A percentile compares a stretch with the other conserved stretches of the same genome.
phyloP scores from a whole-genome alignment of 2,113 vertebrate species.

The Chascanopsetta lugubris region DNA sequence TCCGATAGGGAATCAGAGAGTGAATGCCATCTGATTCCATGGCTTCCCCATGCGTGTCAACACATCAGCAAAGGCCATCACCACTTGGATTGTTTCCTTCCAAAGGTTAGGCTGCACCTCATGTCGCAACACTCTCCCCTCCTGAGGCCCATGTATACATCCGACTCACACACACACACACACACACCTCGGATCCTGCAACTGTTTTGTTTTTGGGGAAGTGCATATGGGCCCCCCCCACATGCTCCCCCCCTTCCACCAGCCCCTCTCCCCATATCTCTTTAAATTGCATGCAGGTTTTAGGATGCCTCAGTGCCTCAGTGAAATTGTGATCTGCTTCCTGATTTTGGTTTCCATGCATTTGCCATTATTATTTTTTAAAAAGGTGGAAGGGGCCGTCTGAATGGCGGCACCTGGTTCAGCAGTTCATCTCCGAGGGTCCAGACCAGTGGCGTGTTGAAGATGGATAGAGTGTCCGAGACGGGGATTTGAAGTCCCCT shows the following conservation, averaged over 20 bases:
- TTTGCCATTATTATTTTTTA: slow-evolving; percentile 75
- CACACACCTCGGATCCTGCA: slow-evolving; percentile 55
- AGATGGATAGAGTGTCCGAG: slow-evolving; percentile 72
- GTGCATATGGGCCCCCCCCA: slow-evolving; percentile 34
- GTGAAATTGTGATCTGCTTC: slow-evolving; percentile 75
- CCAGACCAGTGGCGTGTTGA: slow-evolving; percentile 75
- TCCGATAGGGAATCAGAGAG: slow-evolving; percentile 70
- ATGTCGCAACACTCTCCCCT: slow-evolving; percentile 56
- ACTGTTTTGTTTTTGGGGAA: slow-evolving; percentile 72
- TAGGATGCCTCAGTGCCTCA: slow-evolving; percentile 76
- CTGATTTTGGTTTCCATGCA: slow-evolving; percentile 72
- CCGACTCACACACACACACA: slow-evolving; percentile 35
- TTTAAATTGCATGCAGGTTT: slow-evolving; percentile 76
- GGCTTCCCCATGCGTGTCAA: slow-evolving; percentile 80
- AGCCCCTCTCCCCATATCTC: slow-evolving; percentile 55
- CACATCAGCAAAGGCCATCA: slow-evolving; percentile 79
- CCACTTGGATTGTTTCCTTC: slow-evolving; percentile 72
- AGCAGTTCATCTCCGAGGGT: slow-evolving; percentile 67
- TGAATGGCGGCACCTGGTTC: slow-evolving; percentile 68
- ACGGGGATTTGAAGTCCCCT: slow-evolving; percentile 64
- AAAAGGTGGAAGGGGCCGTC: slow-evolving; percentile 43
- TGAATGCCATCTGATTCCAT: slow-evolving; percentile 81
- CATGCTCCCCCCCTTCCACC: slow-evolving; percentile 31
- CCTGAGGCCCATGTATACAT: slow-evolving; percentile 43
- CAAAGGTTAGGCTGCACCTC: slow-evolving; percentile 73